phyloP scores from a whole-genome alignment of 2,797 vertebrate genomes.

The Pterois miles region DNA sequence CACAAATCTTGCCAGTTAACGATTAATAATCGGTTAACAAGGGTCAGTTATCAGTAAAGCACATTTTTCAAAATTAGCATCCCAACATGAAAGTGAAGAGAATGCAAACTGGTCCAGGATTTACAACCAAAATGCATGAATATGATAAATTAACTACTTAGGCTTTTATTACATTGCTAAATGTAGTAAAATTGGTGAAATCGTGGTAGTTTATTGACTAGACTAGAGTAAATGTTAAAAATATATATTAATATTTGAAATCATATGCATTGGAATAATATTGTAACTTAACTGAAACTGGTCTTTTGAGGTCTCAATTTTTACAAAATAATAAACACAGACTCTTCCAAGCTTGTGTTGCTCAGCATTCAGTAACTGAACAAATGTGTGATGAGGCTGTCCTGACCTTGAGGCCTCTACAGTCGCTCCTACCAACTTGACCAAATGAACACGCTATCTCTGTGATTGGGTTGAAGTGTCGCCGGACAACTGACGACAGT shows the following conservation, averaged over 20 bases:
- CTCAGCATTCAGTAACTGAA: slow-evolving; percentile 1
- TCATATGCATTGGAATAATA: neutral
- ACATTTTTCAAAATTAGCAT: no score
- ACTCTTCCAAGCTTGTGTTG: slow-evolving; percentile 4
- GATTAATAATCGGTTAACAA: no score
- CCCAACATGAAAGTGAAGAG: neutral
- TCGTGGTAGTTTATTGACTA: neutral
- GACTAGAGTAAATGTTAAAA: neutral
- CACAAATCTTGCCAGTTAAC: no score
- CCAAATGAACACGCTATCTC: slow-evolving; percentile 59
- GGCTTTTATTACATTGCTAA: neutral
- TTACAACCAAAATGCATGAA: neutral
- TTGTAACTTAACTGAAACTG: neutral
- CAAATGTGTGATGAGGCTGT: neutral
- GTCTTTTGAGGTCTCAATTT: neutral
- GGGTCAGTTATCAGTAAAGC: no score
- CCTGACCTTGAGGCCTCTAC: slow-evolving; percentile 61
- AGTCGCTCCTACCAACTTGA: slow-evolving; percentile 33
- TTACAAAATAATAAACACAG: neutral
- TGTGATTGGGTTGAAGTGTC: slow-evolving; percentile 48
- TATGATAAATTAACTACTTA: neutral
- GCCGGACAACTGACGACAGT: slow-evolving; percentile 46
- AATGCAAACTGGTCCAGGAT: neutral
- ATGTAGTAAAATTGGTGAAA: neutral
- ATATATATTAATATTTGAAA: no score